Evolutionary conservation across 1,140 invertebrate species (phyloP).

Genomic region (Galendromus occidentalis): DNA sequence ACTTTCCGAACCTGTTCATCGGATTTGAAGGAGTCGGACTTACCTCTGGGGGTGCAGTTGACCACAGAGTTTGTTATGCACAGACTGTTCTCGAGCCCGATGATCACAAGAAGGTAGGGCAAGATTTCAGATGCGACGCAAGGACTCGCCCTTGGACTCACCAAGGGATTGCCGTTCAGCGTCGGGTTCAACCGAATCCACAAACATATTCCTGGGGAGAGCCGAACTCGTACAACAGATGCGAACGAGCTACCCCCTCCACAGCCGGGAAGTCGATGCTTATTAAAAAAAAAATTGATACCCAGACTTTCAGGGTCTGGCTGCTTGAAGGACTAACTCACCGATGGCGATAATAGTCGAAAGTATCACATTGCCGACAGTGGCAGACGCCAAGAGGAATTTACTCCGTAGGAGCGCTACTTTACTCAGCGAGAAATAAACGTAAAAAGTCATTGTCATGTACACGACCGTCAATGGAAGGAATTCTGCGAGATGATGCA

Average conservation of each 20-base stretch:
- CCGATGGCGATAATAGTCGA: not conserved
- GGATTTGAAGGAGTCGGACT: slow-evolving; percentile 39
- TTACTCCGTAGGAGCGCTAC: not conserved
- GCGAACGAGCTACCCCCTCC: no score
- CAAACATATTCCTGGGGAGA: slow-evolving; percentile 53
- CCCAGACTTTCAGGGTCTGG: no score
- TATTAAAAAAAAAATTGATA: no score
- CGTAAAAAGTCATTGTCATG: not conserved
- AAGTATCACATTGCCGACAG: not conserved
- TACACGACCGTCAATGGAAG: not conserved
- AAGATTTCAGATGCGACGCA: slow-evolving; percentile 41
- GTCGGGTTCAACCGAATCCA: slow-evolving; percentile 50
- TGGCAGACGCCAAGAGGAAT: not conserved
- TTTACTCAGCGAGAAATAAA: slow-evolving; percentile 17
- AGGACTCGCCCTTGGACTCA: slow-evolving; percentile 5
- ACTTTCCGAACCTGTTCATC: no score
- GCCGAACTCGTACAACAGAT: no score
- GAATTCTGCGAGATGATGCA: not conserved
- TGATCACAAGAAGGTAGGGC: slow-evolving; percentile 79
- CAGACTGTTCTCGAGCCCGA: slow-evolving; percentile 86
- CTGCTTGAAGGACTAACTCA: no score
- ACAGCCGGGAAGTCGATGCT: no score
- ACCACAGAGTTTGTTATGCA: slow-evolving; percentile 85
- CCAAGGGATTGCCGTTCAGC: slow-evolving; percentile 29
- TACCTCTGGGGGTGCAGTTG: slow-evolving; percentile 63